Evolutionary conservation across 2,888 invertebrate species (phyloP), one percentile per base, ranked within the genome.

Genomic region (Agelastica alni): DNA sequence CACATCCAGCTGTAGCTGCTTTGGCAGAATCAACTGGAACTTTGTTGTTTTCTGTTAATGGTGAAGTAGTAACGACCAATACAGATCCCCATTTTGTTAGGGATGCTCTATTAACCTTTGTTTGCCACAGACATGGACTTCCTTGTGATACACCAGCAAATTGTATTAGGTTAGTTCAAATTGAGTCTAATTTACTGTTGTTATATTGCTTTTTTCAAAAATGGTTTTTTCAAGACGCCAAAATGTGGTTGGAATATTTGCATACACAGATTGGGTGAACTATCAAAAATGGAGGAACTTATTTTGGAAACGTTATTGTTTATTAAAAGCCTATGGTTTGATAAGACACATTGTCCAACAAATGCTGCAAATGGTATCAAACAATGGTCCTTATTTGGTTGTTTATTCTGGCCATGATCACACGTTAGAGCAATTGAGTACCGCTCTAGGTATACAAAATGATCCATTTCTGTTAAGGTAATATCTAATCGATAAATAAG

Each of bases 371-470:
- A 89, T 92, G 80, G 88, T 75, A 7, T 75, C 75, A 3, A 70
- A 67, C 44, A 73, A 66, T 54, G 75, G 76, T 4, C 77, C 77
- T 2, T 73, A 71, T 53, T 58, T 77, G 13, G 73, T 77, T 1
- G 58, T 76, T 3, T 77, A 77, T 71, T 95, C 96, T 0, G 96
- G 95, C 0, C 96, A 96, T 68, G 96, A 96, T 75, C 89, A 91
- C 69, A 96, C 96, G 0, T 71, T 96, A 28, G 90, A 93, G 67
- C 91, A 93, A 60, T 76, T 96, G 28, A 84, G 91, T 1, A 80
- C 89, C 2, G 91, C 93, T 0, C 73, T 96, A 41, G 94, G 95
- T 0, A 75, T 93, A 2, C 79, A 77, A 13, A 81, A 79, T 51
- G 82, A 83, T 54, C 82, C 83, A 39, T 83, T 87, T 9, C 82